phyloP scores from a whole-genome alignment of 2,888 invertebrate genomes.

The Eumerus sabulonum region DNA sequence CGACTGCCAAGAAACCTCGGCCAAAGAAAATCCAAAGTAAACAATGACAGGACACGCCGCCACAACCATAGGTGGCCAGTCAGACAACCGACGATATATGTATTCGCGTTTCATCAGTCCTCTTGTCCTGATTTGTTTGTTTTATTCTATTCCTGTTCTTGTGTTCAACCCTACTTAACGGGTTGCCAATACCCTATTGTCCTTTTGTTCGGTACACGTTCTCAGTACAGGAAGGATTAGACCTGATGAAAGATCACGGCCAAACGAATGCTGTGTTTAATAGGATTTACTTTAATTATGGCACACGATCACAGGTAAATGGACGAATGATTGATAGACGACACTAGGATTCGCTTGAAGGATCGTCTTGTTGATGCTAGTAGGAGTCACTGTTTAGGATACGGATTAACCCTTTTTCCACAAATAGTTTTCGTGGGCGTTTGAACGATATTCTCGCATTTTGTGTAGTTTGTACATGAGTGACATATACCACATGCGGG shows the following conservation, averaged over 20 bases:
- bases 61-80: conserved; percentile 37
- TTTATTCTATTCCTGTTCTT: conserved; percentile 36
- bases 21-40: conserved; percentile 32
- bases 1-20: conserved; percentile 28
- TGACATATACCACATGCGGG: conserved; percentile 37
- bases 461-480: conserved; percentile 2
- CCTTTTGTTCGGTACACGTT: conserved; percentile 51
- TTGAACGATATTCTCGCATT: conserved; percentile 7
- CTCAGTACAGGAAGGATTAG: conserved; percentile 44
- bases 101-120: conserved; percentile 26
- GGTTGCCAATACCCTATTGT: conserved; percentile 35
- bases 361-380: background rate
- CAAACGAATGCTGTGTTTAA: conserved; percentile 33
- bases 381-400: conserved; percentile 62
- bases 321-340: background rate
- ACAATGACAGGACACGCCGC: conserved; percentile 36
- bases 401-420: conserved; percentile 66
- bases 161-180: conserved; percentile 59
- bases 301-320: conserved; percentile 62
- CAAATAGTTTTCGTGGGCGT: conserved; percentile 54
- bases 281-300: conserved; percentile 14
- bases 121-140: conserved; percentile 31
- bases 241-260: conserved; percentile 57
- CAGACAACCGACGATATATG: conserved; percentile 13
- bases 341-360: background rate